Conservation (phyloP, 2,797 vertebrate species). For the Eremophila alpestris region DNA sequence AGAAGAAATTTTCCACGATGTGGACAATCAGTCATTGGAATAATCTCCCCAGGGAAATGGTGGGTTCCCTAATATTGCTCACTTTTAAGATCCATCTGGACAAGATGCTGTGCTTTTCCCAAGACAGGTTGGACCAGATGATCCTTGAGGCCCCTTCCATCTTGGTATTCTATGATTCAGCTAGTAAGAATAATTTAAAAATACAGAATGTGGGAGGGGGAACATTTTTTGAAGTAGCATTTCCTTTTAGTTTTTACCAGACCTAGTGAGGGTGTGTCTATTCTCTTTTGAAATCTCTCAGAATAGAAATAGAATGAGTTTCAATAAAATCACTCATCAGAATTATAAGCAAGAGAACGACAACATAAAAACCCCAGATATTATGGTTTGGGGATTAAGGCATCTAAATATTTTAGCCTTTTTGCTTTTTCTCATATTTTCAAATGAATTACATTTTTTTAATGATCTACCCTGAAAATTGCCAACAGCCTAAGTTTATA, state of each 20-base stretch:
- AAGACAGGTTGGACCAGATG: neutral
- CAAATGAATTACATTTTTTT: neutral
- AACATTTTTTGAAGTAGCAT: neutral
- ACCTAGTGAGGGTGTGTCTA: neutral
- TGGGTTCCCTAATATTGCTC: rapidly evolving
- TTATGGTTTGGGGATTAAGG: neutral
- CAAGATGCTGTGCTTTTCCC: neutral
- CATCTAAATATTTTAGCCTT: neutral
- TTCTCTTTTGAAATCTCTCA: neutral
- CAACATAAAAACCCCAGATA: neutral
- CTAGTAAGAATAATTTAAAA: neutral
- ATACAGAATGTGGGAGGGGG: neutral
- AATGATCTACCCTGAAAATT: neutral
- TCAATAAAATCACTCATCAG: neutral
- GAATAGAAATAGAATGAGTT: neutral
- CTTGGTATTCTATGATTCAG: neutral
- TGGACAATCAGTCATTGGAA: neutral
- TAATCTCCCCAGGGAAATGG: neutral
- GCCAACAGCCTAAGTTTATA: neutral
- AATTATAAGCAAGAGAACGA: neutral
- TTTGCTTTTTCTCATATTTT: neutral
- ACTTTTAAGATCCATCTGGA: neutral
- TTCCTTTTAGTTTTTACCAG: neutral
- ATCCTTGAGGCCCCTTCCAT: neutral
- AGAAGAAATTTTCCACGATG: neutral